Conservation (phyloP, 64 coral and sea anemone genomes). For the Acropora tenuis region DNA sequence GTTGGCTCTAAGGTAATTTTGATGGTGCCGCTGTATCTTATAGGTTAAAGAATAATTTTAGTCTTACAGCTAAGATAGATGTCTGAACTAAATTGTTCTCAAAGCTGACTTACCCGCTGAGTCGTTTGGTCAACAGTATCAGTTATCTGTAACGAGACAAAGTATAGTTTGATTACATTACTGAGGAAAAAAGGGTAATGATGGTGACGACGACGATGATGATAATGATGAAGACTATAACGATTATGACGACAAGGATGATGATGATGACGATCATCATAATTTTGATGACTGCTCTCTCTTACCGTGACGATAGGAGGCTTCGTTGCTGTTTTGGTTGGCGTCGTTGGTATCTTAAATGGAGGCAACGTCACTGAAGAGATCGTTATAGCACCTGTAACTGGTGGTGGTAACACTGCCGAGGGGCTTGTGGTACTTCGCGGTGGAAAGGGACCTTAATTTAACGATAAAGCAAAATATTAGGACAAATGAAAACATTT, state of each 20-base stretch:
- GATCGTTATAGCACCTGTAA: neutral
- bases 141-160: neutral
- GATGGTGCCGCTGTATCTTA: no score
- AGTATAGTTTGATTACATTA: neutral
- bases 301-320: neutral
- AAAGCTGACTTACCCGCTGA: neutral
- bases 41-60: no score
- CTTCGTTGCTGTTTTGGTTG: neutral
- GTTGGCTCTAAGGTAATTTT: no score
- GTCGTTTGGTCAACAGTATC: neutral
- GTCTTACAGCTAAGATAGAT: no score
- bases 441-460: neutral
- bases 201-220: neutral
- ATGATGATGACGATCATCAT: neutral
- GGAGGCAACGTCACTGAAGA: neutral
- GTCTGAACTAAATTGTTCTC: neutral
- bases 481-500: neutral
- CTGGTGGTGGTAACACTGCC: slow-evolving; percentile 1
- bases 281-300: neutral
- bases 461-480: neutral
- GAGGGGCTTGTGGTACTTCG: neutral
- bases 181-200: no score
- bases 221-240: neutral
- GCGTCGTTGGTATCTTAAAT: neutral
- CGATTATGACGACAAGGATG: neutral